Base-by-base conservation (phyloP, 1,140 invertebrate genomes). In the Panagrolaimus sp. region DNA sequence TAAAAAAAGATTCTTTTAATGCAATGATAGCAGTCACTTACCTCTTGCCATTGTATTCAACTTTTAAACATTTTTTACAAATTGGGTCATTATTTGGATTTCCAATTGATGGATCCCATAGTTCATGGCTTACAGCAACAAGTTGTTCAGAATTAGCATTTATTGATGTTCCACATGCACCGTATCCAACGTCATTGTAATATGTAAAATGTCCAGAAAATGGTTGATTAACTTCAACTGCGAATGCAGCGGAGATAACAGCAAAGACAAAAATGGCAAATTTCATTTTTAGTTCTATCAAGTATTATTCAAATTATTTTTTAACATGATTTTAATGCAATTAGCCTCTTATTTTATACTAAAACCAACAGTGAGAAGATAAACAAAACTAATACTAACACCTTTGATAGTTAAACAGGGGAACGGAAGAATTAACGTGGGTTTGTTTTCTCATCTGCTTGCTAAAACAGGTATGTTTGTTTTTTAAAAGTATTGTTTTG, bases 161-260 rank as follows among this genome's bases (percentile, higher is more conserved):
- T 11, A 57, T 57, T 13, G n/a, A 16, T 20, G 13, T 5, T 20
- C 51, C 51, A 57, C 51, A 57, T 11, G 51, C 51, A 57, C 51
- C 51, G 51, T 25, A 20, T 9, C 51, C 51, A 16, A 27, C 51
- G n/a, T 57, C 51, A 16, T 57, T 57, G 51, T 57, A 57, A 57
- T 57, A 57, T 1, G 51, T 57, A 27, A 57, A 57, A 27, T 57
- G 51, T 1, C 51, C 51, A 23, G 13, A 11, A 13, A 57, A 16
- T n/a, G 51, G 51, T 20, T 57, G 51, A 57, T 57, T 57, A 11
- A 57, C 4, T 5, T 20, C 20, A 25, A 57, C 51, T 13, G 13
- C 51, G 9, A 57, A 20, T 5, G 20, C 51, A 11, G 8, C 20
- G 0, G 51, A 11, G 2, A 38, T 38, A 4, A 38, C 31, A 38